Evolutionary conservation across 2,888 invertebrate species (phyloP), one percentile per base, ranked within the genome.

Genomic region (Thumatha senex): DNA sequence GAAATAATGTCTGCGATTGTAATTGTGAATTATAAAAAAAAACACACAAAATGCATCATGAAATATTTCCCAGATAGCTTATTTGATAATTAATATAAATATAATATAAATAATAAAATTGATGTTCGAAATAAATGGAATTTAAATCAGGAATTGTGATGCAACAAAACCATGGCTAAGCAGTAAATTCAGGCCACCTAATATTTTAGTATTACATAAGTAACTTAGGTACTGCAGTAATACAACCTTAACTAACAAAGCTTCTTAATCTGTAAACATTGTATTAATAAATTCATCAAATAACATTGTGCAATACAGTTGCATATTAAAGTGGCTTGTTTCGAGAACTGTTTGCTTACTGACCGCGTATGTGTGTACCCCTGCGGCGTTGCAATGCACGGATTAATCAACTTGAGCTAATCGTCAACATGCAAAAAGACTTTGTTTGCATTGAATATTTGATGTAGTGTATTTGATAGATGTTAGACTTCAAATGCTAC

Each of bases 341-440:
- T 29, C 42, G 34, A 14, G 43, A 39, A 54, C 47, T 63, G 56
- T 66, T 59, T 66, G 54, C 52, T 48, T 45, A 44, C 51, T 47
- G 36, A 34, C 54, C 43, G 36, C 41, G 46, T 52, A 11, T 68
- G 55, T 62, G 61, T 56, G 49, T 55, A 38, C 39, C 30, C 56
- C 58, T 51, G 51, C 40, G 61, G 67, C 58, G 40, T 9, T 56
- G 53, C 63, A 51, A 54, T 18, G 58, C 53, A 52, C 40, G 58
- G 63, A 67, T 72, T 74, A 76, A 73, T 77, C 70, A 70, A 69
- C 61, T 72, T 63, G 43, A 54, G 58, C 44, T 67, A 63, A 67
- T 61, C 54, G 51, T 35, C 34, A 54, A 56, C 44, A 46, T 49
- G 48, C 36, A 45, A 13, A 38, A 36, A 35, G 12, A 1, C 5